A percentile compares a stretch with the other conserved stretches of the same genome.
These are phyloP conservation scores for Tachystola acroxantha DNA, from an alignment of 2,888 invertebrate species.

Conservation along the genomic window DNA sequence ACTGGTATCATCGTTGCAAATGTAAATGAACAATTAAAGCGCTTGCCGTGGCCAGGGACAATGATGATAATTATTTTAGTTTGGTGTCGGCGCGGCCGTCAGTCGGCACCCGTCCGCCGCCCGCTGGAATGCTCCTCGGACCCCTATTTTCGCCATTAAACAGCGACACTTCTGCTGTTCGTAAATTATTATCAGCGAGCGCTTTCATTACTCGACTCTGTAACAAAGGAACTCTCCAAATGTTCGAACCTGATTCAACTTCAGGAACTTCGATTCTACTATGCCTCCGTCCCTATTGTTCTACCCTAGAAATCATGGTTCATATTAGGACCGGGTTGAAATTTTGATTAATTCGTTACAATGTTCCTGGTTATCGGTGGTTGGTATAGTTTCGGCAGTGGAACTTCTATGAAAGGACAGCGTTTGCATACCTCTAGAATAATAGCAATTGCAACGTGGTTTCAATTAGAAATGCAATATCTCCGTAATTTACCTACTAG, in stretches of 20 bases:
- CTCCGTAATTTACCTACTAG: no score
- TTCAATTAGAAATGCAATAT: no score
- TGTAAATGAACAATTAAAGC: constrained; percentile 78
- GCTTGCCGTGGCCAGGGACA: constrained; percentile 71
- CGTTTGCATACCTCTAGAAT: no score
- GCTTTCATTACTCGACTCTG: constrained; percentile 71
- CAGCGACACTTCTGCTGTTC: constrained; percentile 76
- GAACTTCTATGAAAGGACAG: constrained; percentile 54
- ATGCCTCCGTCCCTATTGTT: constrained; percentile 64
- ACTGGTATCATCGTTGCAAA: constrained; percentile 76
- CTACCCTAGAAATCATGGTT: constrained; percentile 60
- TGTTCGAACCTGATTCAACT: constrained; percentile 69
- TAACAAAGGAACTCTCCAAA: constrained; percentile 72
- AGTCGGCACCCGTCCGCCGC: constrained; percentile 40
- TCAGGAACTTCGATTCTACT: constrained; percentile 57
- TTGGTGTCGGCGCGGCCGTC: constrained; percentile 69
- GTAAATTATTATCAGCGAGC: constrained; percentile 76
- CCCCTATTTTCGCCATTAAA: constrained; percentile 67
- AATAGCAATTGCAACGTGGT: no score
- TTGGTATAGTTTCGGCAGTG: constrained; percentile 41
- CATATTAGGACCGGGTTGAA: constrained; percentile 72
- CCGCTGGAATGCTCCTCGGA: constrained; percentile 69
- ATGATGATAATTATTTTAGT: constrained; percentile 79
- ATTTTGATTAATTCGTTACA: constrained; percentile 75
- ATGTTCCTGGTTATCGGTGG: constrained; percentile 56